Evolutionary conservation across 2,888 invertebrate genomes (phyloP), one percentile per base, ranked within the genome.

Genomic region (Clanis bilineata): DNA sequence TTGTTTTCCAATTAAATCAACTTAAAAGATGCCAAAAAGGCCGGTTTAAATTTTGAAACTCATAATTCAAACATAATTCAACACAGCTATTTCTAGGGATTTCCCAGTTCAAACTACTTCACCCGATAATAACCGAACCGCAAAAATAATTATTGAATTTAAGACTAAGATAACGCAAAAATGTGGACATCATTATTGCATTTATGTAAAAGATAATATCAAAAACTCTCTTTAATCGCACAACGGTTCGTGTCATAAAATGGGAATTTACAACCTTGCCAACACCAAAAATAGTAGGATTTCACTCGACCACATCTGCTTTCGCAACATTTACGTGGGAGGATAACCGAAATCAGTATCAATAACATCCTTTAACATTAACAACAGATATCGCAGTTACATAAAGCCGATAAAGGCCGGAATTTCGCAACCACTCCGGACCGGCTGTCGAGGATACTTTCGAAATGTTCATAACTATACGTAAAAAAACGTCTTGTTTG

Each of bases 381-480:
- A 28, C 51, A 69, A 60, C 25, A 38, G 9, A 43, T 57, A 57
- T 32, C 18, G 28, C 7, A 41, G 57, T 65, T 57, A 60, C 54
- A 51, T 59, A 59, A 60, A 54, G 38, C 18, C 58, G 23, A 61
- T 57, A 68, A 65, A 64, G 51, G 44, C 22, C 10, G 3, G 51
- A 28, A 51, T 51, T 51, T 28, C 28, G 32, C 32, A 43, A 59
- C 54, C 32, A 9, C 38, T 21, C 23, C 59, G 57, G 64, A 36
- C 38, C 56, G 64, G 58, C 55, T 39, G 45, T 60, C 45, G 59
- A 67, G 38, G 67, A 64, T 64, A 61, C 61, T 60, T 66, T 67
- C 63, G 62, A 68, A 61, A 74, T 62, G 23, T 32, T 60, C 56
- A 61, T 58, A 45, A 58, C 61, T 44, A 57, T 63, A 62, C 58